These are phyloP conservation scores for Schizaphis graminum DNA, from an alignment of 2,888 invertebrate genomes.

Conservation along the genomic window DNA sequence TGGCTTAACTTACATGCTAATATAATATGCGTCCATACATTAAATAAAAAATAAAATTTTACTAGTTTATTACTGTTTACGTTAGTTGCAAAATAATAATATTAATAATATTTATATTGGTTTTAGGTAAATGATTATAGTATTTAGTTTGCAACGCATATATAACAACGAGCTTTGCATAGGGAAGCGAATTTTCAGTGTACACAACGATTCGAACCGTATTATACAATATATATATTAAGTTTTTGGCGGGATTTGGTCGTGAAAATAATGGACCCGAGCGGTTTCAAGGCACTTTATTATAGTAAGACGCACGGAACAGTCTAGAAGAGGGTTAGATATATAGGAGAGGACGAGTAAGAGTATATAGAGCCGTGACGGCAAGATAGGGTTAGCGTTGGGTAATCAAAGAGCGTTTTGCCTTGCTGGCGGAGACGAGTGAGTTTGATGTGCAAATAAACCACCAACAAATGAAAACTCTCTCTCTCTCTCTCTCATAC, in stretches of 20 bases:
- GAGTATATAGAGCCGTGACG: no score
- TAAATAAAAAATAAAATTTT: neutral
- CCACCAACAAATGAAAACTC: neutral
- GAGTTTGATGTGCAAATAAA: constrained; percentile 49
- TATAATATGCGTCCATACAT: neutral
- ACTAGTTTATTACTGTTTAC: neutral
- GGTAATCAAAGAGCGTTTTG: constrained; percentile 58
- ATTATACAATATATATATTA: neutral
- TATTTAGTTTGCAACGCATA: neutral
- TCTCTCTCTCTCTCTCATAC: no score
- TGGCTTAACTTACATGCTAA: neutral
- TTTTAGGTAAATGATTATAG: neutral
- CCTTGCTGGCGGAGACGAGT: neutral
- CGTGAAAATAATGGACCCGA: constrained; percentile 10
- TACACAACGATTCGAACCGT: neutral
- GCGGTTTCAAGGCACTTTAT: constrained; percentile 2
- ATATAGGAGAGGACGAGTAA: neutral
- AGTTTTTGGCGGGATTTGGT: constrained; percentile 35
- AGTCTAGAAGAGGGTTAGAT: neutral
- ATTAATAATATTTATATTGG: neutral
- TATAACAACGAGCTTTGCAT: neutral
- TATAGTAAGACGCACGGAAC: neutral
- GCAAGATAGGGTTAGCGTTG: neutral
- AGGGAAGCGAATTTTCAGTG: neutral
- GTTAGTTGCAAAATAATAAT: neutral